phyloP scores from a whole-genome alignment of 2,888 invertebrate genomes.

The Elysia crispata region DNA sequence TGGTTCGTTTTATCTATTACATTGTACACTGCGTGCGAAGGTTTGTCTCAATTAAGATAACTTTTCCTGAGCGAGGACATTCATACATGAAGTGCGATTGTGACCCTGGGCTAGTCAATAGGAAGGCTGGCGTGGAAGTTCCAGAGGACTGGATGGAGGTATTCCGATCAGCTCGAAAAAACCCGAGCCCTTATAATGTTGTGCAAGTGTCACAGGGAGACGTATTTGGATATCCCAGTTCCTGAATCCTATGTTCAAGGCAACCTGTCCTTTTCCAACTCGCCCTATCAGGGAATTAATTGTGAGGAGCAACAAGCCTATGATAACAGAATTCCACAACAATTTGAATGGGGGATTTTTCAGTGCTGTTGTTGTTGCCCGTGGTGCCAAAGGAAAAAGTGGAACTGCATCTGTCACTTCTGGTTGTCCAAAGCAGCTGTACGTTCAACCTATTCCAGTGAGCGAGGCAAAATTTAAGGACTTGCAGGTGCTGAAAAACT shows the following conservation, averaged over 20 bases:
- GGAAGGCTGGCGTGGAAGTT: neutral
- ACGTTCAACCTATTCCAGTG: too few relatives aligned
- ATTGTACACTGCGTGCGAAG: neutral
- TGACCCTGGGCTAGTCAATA: neutral
- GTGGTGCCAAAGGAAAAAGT: too few relatives aligned
- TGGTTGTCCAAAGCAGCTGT: too few relatives aligned
- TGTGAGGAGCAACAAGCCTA: neutral
- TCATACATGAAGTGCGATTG: neutral
- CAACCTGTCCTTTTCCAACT: neutral
- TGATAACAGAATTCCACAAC: neutral
- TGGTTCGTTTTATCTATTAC: neutral
- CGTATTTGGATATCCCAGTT: neutral
- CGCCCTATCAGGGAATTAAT: neutral
- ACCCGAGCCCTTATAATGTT: neutral
- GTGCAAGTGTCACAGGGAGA: neutral
- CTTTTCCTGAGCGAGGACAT: neutral
- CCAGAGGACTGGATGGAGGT: constrained; percentile 5
- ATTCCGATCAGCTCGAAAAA: neutral
- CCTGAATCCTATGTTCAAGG: neutral
- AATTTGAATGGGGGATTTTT: neutral
- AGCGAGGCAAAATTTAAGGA: too few relatives aligned
- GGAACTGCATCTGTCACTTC: too few relatives aligned
- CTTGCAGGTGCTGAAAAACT: too few relatives aligned
- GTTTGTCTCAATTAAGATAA: neutral
- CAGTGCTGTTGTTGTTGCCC: too few relatives aligned